Evolutionary conservation across 2,888 invertebrate species (phyloP).

Genomic region (Opisthograptis luteolata): DNA sequence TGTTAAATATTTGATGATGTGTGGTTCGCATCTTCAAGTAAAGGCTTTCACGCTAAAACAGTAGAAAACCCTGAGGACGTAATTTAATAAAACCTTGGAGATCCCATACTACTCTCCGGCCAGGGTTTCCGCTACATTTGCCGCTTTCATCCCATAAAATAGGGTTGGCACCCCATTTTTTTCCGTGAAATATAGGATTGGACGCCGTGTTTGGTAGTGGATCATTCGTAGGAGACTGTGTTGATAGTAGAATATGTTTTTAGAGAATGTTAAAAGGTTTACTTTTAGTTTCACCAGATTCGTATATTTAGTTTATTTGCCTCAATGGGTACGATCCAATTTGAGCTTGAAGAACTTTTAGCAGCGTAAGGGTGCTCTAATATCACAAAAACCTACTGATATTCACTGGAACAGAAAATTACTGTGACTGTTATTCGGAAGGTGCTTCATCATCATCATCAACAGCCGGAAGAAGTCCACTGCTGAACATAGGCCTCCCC

Average conservation of each 20-base stretch:
- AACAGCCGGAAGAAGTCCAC: no score
- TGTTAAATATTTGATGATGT: no score
- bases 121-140: conserved; percentile 22
- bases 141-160: conserved; percentile 17
- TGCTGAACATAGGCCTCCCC: no score
- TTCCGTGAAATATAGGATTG: conserved; percentile 6
- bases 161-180: conserved; percentile 14
- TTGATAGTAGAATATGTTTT: neutral
- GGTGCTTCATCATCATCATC: no score
- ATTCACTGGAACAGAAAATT: no score
- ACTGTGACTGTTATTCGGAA: no score
- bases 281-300: no score
- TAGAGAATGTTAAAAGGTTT: neutral
- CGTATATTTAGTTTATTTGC: no score
- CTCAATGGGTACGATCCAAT: no score
- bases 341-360: neutral
- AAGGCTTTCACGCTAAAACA: conserved; percentile 2
- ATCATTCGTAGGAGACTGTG: neutral
- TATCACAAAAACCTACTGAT: no score
- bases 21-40: no score
- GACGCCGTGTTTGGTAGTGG: neutral
- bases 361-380: no score
- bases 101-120: conserved; percentile 4
- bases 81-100: conserved; percentile 16
- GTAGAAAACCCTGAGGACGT: neutral